phyloP scores from a whole-genome alignment of 2,113 vertebrate species.

The Rhabdornis inornatus region DNA sequence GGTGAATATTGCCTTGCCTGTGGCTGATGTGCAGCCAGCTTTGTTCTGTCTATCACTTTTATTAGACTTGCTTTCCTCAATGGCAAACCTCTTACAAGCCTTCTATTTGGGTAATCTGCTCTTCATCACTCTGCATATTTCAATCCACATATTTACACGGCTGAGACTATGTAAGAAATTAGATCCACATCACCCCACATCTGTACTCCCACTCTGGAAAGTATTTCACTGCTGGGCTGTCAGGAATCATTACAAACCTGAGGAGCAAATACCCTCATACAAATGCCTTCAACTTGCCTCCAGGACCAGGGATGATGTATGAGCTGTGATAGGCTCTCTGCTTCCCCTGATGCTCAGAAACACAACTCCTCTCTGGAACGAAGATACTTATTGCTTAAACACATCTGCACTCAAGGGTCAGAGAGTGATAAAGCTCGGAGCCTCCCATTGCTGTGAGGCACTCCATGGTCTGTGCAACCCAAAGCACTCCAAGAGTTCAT shows the following conservation, averaged over 20 bases:
- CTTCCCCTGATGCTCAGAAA: not conserved
- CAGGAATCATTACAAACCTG: constrained; percentile 46
- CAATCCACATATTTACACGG: not conserved
- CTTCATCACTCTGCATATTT: constrained; percentile 28
- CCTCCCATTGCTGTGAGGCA: not conserved
- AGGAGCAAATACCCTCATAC: not conserved
- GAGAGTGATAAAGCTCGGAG: not conserved
- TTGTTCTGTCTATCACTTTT: constrained; percentile 26
- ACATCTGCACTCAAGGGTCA: not conserved
- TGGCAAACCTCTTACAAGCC: not conserved
- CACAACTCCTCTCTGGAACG: not conserved
- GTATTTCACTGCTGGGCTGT: constrained; percentile 26
- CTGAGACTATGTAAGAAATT: not conserved
- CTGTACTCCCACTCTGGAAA: constrained; percentile 22
- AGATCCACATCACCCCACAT: constrained; percentile 16
- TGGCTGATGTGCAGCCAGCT: not conserved
- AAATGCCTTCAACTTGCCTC: not conserved
- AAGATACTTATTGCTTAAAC: not conserved
- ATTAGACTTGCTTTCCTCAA: constrained; percentile 3
- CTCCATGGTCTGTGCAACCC: not conserved
- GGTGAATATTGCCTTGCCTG: not conserved
- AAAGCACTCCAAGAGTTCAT: not conserved
- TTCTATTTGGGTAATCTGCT: constrained; percentile 21
- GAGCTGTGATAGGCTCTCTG: not conserved
- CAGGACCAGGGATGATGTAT: constrained; percentile 2